These are phyloP conservation scores for Aphaenogaster floridana DNA, from an alignment of 1,140 invertebrate genomes.

Conservation along the genomic window DNA sequence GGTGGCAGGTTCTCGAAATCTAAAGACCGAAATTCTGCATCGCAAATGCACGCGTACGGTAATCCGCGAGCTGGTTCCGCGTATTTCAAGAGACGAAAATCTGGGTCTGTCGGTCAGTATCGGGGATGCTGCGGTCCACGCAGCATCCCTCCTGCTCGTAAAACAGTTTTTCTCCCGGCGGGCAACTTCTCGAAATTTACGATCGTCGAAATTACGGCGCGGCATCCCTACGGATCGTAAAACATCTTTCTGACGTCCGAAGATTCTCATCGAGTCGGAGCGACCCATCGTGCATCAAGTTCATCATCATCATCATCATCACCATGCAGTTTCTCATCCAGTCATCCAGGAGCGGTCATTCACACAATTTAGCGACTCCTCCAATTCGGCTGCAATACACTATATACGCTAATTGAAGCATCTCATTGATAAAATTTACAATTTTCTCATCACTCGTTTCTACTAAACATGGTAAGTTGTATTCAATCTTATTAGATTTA, in stretches of 20 bases:
- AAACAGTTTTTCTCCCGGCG: conserved; percentile 65
- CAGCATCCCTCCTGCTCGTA: conserved; percentile 78
- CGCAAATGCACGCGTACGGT: conserved; percentile 69
- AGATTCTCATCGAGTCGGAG: not conserved
- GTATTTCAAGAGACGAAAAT: conserved; percentile 76
- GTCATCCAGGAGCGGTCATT: not conserved
- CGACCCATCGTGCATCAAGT: conserved; percentile 1
- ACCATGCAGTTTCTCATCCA: conserved; percentile 30
- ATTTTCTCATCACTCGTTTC: not conserved
- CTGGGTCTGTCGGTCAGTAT: conserved; percentile 79
- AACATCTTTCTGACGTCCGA: conserved; percentile 44
- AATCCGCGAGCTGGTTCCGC: conserved; percentile 78
- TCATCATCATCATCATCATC: conserved; percentile 21
- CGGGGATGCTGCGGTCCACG: conserved; percentile 79
- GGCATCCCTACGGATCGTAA: conserved; percentile 50
- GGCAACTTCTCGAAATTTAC: conserved; percentile 59
- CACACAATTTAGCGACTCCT: not conserved
- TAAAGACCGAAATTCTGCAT: conserved; percentile 77
- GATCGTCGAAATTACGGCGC: conserved; percentile 55
- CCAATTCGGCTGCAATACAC: not conserved
- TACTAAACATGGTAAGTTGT: conserved; percentile 22
- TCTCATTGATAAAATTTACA: not conserved
- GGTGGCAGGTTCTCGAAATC: conserved; percentile 70
- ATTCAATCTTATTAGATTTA: conserved; percentile 6
- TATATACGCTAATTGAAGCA: not conserved